phyloP scores from a whole-genome alignment of 2,113 vertebrate species.

The Halcyon malimbica region DNA sequence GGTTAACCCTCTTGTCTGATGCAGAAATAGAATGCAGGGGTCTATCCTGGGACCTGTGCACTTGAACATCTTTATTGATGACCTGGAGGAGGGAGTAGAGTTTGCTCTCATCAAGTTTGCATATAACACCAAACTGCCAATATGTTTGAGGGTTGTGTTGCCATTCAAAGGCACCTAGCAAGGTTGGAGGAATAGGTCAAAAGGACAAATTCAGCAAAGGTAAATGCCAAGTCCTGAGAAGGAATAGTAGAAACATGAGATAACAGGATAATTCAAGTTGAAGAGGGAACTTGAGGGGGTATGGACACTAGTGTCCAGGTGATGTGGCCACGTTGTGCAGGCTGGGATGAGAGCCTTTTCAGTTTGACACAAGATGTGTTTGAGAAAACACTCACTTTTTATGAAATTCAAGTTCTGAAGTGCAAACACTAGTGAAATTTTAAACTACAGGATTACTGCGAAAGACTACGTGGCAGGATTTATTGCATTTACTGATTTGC shows the following conservation, averaged over 20 bases:
- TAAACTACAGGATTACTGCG: neutral
- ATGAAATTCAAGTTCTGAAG: neutral
- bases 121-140: neutral
- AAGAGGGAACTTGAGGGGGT: neutral
- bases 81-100: neutral
- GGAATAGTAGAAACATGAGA: neutral
- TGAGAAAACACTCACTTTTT: neutral
- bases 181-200: neutral
- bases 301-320: neutral
- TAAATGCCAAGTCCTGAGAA: neutral
- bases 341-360: neutral
- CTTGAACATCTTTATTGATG: neutral
- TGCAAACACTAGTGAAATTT: neutral
- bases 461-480: neutral
- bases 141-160: fast-evolving
- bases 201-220: neutral
- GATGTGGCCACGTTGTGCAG: neutral
- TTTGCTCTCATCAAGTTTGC: neutral
- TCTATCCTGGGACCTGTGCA: neutral
- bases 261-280: neutral
- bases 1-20: neutral
- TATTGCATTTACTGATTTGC: neutral
- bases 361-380: neutral
- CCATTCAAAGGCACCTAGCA: neutral
- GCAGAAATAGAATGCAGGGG: neutral